phyloP scores from a whole-genome alignment of 2,113 vertebrate species.

The Craseonycteris thonglongyai region DNA sequence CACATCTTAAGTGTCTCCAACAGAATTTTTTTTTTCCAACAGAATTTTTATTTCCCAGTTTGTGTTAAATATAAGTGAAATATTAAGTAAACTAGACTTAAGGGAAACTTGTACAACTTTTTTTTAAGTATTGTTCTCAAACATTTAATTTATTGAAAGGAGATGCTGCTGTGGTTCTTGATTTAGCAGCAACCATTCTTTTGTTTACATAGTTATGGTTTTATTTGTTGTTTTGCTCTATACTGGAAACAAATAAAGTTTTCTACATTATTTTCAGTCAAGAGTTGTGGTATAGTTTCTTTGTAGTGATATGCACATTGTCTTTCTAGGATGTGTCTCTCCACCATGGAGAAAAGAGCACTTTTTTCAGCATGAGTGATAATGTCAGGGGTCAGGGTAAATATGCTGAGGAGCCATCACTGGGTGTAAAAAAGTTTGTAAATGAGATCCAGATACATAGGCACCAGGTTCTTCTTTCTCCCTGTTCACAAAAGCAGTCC shows the following conservation, averaged over 20 bases:
- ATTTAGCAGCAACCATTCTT: conserved; percentile 53
- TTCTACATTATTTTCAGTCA: conserved; percentile 71
- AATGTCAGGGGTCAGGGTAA: background rate
- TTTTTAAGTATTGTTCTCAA: conserved; percentile 38
- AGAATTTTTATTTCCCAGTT: conserved; percentile 40
- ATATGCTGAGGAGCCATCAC: background rate
- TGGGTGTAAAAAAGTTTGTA: background rate
- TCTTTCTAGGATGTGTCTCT: background rate
- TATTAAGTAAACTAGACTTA: conserved; percentile 58
- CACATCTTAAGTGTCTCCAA: conserved; percentile 48
- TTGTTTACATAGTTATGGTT: conserved; percentile 71
- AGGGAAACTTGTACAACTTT: conserved; percentile 53
- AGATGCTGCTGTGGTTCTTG: conserved; percentile 44
- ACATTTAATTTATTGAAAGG: conserved; percentile 74
- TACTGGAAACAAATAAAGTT: conserved; percentile 76
- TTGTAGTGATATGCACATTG: background rate
- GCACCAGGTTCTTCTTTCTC: background rate
- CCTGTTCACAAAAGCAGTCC: conserved; percentile 87
- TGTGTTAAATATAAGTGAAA: conserved; percentile 52
- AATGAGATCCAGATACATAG: background rate
- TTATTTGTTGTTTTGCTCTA: conserved; percentile 69
- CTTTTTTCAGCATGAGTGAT: background rate
- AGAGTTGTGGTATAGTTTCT: conserved; percentile 17
- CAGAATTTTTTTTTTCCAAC: conserved; percentile 33
- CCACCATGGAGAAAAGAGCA: background rate